phyloP scores from a whole-genome alignment of 2,888 invertebrate species.

The Thumatha senex region DNA sequence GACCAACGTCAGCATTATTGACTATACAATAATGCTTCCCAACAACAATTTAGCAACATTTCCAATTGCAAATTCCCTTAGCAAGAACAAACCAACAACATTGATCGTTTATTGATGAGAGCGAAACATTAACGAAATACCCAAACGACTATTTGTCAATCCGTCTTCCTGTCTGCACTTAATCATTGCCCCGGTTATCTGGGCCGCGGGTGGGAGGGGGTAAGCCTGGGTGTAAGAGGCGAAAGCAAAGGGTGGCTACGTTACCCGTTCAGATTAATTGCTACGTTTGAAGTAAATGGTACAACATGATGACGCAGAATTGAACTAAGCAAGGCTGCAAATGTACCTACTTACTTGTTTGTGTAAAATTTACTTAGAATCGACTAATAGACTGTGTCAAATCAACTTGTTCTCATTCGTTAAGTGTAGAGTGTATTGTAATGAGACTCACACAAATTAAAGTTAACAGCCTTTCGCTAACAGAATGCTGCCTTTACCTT shows the following conservation, averaged over 20 bases:
- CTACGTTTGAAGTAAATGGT: conserved; percentile 62
- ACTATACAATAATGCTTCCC: not conserved
- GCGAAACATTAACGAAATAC: conserved; percentile 78
- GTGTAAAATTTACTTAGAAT: conserved; percentile 15
- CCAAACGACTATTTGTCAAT: conserved; percentile 82
- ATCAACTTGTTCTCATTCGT: not conserved
- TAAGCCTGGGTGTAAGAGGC: conserved; percentile 32
- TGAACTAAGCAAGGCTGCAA: conserved; percentile 41
- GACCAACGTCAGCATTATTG: too few relatives aligned
- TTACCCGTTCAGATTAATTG: conserved; percentile 79
- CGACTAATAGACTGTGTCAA: conserved; percentile 3
- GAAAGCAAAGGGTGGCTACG: conserved; percentile 50
- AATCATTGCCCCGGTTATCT: conserved; percentile 77
- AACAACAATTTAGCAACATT: not conserved
- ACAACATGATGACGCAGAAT: conserved; percentile 67
- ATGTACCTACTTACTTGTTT: conserved; percentile 11
- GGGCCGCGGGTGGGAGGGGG: conserved; percentile 38
- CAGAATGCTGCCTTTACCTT: too few relatives aligned
- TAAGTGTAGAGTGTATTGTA: not conserved
- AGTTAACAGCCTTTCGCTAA: too few relatives aligned
- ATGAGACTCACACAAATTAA: not conserved
- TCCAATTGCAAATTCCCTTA: conserved; percentile 28
- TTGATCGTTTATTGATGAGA: conserved; percentile 77
- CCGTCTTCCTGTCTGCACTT: conserved; percentile 80
- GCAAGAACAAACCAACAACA: conserved; percentile 32